Percentiles rank a stretch among this genome's conserved stretches.
Evolutionary conservation across 2,113 vertebrate species (phyloP).

Genomic region (Menidia beryllina): DNA sequence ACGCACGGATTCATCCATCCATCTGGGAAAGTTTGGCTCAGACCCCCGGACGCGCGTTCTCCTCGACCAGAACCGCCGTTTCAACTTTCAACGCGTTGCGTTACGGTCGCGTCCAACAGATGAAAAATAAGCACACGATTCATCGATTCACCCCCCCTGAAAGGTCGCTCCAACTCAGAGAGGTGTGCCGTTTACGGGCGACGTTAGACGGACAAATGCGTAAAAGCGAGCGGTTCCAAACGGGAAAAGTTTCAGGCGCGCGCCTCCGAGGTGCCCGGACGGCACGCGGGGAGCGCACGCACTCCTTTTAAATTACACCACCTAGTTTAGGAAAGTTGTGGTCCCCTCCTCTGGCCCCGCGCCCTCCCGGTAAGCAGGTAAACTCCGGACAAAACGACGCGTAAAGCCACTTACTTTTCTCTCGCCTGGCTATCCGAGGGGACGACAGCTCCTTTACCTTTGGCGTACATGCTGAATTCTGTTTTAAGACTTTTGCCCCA

Average conservation of each 20-base stretch:
- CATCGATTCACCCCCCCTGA: too few relatives aligned
- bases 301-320: constrained; percentile 76
- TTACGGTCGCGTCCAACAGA: neutral
- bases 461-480: constrained; percentile 92
- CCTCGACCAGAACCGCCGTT: too few relatives aligned
- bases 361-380: constrained; percentile 59
- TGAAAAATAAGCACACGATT: constrained; percentile 4
- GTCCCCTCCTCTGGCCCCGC: constrained; percentile 59
- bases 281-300: constrained; percentile 46
- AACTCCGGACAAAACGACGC: constrained; percentile 49
- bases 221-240: neutral
- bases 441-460: constrained; percentile 92
- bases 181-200: constrained; percentile 3
- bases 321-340: constrained; percentile 80
- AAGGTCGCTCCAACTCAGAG: neutral
- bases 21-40: constrained; percentile 30
- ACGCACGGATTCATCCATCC: neutral
- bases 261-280: constrained; percentile 46
- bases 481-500: constrained; percentile 87
- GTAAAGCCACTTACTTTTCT: constrained; percentile 90
- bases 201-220: neutral
- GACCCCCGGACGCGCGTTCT: too few relatives aligned
- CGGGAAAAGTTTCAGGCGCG: constrained; percentile 69
- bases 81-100: constrained; percentile 6
- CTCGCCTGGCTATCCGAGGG: constrained; percentile 94